These are phyloP conservation scores for Boulengeromyrus knoepffleri DNA, from an alignment of 2,113 vertebrate species.

Conservation along the genomic window DNA sequence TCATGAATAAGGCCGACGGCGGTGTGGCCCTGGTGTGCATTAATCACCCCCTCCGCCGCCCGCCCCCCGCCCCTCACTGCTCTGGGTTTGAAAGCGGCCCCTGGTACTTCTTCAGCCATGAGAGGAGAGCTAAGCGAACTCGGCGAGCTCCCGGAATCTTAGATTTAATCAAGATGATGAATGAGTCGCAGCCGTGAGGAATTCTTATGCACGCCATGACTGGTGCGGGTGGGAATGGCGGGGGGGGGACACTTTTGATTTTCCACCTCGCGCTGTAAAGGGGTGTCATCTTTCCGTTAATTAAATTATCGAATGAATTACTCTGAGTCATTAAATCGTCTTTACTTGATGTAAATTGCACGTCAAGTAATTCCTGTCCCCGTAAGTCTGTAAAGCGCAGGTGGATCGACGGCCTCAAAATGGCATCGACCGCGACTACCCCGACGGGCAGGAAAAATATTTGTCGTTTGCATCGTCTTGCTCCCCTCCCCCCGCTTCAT, in stretches of 20 bases:
- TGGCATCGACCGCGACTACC: not conserved
- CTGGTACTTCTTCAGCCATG: not conserved
- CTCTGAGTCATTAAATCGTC: constrained; percentile 10
- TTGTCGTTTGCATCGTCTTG: not conserved
- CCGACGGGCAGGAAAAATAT: not conserved
- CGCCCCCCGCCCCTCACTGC: not conserved
- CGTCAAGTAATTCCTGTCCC: not conserved
- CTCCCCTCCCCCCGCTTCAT: not conserved
- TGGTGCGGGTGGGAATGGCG: not conserved
- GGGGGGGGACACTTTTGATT: not conserved
- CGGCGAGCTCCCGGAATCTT: not conserved
- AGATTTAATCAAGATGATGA: constrained; percentile 13
- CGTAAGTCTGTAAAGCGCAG: not conserved
- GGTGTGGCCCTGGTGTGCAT: not conserved
- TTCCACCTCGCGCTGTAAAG: not conserved
- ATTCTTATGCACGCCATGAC: not conserved
- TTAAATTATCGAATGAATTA: constrained; percentile 16
- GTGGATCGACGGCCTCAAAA: not conserved
- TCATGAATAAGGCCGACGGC: not conserved
- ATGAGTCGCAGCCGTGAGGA: not conserved
- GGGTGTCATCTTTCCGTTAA: constrained; percentile 10
- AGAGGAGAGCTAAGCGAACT: not conserved
- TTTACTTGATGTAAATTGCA: constrained; percentile 7
- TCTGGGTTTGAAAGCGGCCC: constrained; percentile 2
- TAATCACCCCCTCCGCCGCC: not conserved